A percentile compares a stretch with the other conserved stretches of the same genome.
Evolutionary conservation across 1,140 invertebrate species (phyloP).

Genomic region (Copidosoma floridanum): DNA sequence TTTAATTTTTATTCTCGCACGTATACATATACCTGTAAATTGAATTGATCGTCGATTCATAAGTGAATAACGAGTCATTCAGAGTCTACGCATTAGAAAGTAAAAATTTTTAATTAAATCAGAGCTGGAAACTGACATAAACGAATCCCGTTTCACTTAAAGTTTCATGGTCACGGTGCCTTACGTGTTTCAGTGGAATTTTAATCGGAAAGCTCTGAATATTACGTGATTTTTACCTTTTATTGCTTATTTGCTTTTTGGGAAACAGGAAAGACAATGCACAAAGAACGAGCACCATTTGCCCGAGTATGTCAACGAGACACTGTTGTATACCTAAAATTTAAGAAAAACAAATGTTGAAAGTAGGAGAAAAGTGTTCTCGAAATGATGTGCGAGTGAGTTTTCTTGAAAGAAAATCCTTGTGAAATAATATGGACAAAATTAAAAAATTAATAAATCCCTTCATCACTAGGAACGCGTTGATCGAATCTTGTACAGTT

Average conservation of each 20-base stretch:
- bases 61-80: too few species aligned
- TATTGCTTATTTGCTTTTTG: neutral
- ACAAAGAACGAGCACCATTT: too few species aligned
- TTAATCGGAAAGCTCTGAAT: neutral
- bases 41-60: too few species aligned
- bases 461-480: conserved; percentile 28
- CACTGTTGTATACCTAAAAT: conserved; percentile 2
- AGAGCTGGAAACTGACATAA: too few species aligned
- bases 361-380: conserved; percentile 19
- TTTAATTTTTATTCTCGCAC: too few species aligned
- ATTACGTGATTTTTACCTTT: neutral
- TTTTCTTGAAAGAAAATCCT: neutral
- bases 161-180: conserved; percentile 27
- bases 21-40: too few species aligned
- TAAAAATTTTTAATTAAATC: too few species aligned
- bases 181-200: conserved; percentile 26
- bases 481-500: conserved; percentile 29
- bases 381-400: neutral
- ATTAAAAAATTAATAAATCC: conserved; percentile 14
- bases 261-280: conserved; percentile 1
- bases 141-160: conserved; percentile 16
- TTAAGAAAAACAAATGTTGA: neutral
- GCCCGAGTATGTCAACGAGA: too few species aligned
- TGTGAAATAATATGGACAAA: neutral
- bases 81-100: too few species aligned